Evolutionary conservation across 2,113 vertebrate genomes (phyloP), one percentile per base, ranked within the genome.

Genomic region (Theropithecus gelada): DNA sequence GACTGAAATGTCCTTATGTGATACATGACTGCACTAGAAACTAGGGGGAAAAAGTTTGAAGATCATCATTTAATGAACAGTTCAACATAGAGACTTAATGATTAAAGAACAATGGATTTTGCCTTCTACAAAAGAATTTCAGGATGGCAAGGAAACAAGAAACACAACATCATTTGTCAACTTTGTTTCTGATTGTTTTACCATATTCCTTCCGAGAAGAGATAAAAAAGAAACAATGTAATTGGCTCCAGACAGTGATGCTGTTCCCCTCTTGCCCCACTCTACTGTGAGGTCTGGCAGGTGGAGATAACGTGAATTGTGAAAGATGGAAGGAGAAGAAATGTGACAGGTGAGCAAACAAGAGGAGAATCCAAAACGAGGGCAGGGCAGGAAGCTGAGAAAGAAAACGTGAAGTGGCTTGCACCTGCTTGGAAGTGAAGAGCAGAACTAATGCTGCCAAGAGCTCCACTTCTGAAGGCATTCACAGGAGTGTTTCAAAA

Each of bases 111-210:
- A 0, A 25, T 50, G n/a, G 6, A 87, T 82, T 40, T 73, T 35
- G 55, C 27, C 25, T 87, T 93, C 84, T 35, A 85, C 45, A 45
- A 7, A 0, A 82, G 11, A 68, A 45, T 87, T 9, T 93, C 45
- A 43, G 8, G 17, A 48, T 9, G 57, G 7, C 75, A 40, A 95
- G 35, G 18, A 92, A 90, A 80, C 6, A 45, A 6, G 27, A 8
- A 79, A 80, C 16, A 73, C 11, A 64, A 80, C 48, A 38, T 50
- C 25, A 84, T 76, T 79, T 78, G 11, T 43, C 66, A 75, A 11
- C 79, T 96, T 73, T 84, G 35, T 61, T 93, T 94, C 22, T 82
- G 30, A 90, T 43, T 43, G 64, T 30, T 88, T 93, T 88, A 27
- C 32, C n/a, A 18, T 40, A 35, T 83, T 59, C 52, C 13, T 94